Conservation (phyloP, 64 coral and sea anemone genomes). For the Porites lutea region DNA sequence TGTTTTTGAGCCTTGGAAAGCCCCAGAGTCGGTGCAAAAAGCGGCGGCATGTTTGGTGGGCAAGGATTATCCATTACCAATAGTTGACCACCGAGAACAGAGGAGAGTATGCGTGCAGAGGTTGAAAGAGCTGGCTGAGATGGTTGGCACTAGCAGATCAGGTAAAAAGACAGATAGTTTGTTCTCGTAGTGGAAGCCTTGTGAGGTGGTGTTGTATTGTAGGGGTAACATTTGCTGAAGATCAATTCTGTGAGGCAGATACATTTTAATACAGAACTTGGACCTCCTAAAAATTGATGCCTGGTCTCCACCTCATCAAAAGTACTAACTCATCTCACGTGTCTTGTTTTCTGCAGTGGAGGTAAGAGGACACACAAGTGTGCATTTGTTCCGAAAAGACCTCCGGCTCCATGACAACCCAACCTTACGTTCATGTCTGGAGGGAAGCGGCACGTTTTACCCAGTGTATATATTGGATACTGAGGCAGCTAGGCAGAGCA, state of each 20-base stretch:
- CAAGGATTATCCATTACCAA: constrained; percentile 64
- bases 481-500: constrained; percentile 39
- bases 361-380: constrained; percentile 14
- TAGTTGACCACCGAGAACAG: constrained; percentile 52
- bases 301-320: neutral
- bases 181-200: no score
- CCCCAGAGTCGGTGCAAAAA: constrained; percentile 61
- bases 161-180: neutral
- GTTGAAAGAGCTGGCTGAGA: constrained; percentile 19
- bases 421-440: constrained; percentile 36
- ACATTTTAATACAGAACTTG: no score
- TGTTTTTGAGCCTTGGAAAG: constrained; percentile 81
- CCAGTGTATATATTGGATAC: constrained; percentile 74
- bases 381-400: constrained; percentile 87
- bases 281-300: no score
- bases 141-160: neutral
- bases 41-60: constrained; percentile 68
- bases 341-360: neutral
- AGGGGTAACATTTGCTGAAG: no score
- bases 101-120: constrained; percentile 40
- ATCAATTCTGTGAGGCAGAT: no score
- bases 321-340: neutral
- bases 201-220: no score
- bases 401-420: constrained; percentile 86
- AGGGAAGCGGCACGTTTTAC: constrained; percentile 64